Base-by-base conservation (phyloP, 2,888 invertebrate species). In the Nomada goodeniana region DNA sequence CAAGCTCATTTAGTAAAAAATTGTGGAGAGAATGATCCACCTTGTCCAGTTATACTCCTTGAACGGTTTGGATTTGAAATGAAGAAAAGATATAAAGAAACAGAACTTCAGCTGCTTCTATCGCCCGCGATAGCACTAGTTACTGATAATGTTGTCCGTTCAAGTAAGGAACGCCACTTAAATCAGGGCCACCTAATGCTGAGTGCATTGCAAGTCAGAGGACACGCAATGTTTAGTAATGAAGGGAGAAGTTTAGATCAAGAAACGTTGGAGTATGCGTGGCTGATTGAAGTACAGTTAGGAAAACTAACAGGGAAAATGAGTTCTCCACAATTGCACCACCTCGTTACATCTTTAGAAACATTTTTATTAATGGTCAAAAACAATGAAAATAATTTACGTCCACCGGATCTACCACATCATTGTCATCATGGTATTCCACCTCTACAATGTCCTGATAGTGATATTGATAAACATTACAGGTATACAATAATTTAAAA, bases 1-100 rank as follows among this genome's bases (percentile, higher is more conserved):
- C 98, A 99, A 92, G 99, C 97, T 0, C 99, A 99, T 95, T 94
- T 99, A 80, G 95, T 98, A 10, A 98, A 98, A 95, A 98, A 98
- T 94, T 99, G 98, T 92, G 97, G 96, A 88, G 97, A 97, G 82
- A 96, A 96, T 88, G 98, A 98, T 94, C 97, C 98, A 0, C 97
- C 98, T 0, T 99, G 99, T 93, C 99, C 98, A 0, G 96, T 98
- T 9, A 96, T 98, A 80, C 94, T 98, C 26, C 96, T 98, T 61
- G 99, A 99, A 94, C 95, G 98, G 84, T 96, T 99, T 86, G 98
- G 98, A 1, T 99, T 99, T 93, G 99, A 99, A 95, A 97, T 99
- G 98, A 98, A 98, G 92, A 99, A 99, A 93, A 96, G 96, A 26
- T 99, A 97, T 93, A 96, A 96, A 81, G 99, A 99, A 94, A 99